Conservation (phyloP, 2,113 vertebrate genomes). For the Albula goreensis region DNA sequence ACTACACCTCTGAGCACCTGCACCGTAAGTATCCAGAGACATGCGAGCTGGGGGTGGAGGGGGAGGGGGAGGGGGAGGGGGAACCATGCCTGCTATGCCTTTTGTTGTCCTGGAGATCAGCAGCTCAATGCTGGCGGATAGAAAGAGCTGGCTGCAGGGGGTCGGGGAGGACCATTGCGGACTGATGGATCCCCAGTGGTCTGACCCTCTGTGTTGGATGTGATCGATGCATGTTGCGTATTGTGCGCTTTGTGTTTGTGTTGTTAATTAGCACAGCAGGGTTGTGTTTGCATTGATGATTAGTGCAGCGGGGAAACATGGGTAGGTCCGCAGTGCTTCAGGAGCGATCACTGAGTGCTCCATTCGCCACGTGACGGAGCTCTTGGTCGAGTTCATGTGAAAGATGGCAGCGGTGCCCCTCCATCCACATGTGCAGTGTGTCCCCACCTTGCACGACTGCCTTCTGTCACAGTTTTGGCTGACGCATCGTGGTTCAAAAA, state of each 20-base stretch:
- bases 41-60: not conserved
- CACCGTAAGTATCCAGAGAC: conserved; percentile 75
- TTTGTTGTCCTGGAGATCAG: conserved; percentile 4
- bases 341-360: not conserved
- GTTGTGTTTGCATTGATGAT: not conserved
- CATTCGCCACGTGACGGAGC: not conserved
- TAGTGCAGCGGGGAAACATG: not conserved
- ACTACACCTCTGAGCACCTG: conserved; percentile 90
- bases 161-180: not conserved
- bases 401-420: not conserved
- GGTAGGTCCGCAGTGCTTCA: not conserved
- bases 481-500: no score
- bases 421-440: not conserved
- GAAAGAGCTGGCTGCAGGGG: not conserved
- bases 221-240: no score
- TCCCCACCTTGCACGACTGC: no score
- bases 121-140: not conserved
- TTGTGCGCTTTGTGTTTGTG: conserved; percentile 2
- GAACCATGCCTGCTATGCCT: conserved; percentile 12
- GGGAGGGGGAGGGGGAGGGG: not conserved
- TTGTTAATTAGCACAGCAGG: not conserved
- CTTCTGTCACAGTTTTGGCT: no score
- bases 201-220: not conserved
- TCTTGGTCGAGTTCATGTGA: not conserved
- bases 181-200: not conserved